These are phyloP conservation scores for Euzophera pinguis DNA, from an alignment of 2,888 invertebrate species.

Conservation along the genomic window DNA sequence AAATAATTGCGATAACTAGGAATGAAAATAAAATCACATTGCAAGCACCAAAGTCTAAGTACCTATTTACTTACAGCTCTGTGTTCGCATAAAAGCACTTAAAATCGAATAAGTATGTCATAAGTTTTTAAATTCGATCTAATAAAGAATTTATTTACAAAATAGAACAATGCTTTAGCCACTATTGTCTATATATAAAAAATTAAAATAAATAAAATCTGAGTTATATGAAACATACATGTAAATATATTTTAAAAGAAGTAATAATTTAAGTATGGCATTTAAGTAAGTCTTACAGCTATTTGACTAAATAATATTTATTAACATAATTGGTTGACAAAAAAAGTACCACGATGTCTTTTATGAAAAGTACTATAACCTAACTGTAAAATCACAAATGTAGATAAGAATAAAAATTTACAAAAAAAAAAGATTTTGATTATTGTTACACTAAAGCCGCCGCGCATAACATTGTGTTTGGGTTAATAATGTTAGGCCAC, in stretches of 20 bases:
- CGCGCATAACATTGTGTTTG: too few species aligned
- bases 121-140: too few species aligned
- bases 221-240: too few species aligned
- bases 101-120: too few species aligned
- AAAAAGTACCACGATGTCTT: not conserved
- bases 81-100: too few species aligned
- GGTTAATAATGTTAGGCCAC: too few species aligned
- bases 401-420: not conserved
- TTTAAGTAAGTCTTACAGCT: slow-evolving; percentile 17
- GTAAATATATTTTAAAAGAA: not conserved
- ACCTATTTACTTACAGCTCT: not conserved
- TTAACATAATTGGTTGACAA: not conserved
- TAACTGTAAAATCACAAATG: slow-evolving; percentile 1
- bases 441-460: too few species aligned
- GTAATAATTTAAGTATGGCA: slow-evolving; percentile 30
- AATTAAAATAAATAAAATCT: too few species aligned
- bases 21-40: slow-evolving; percentile 2
- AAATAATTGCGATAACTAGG: not conserved
- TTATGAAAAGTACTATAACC: not conserved
- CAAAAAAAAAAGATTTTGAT: not conserved
- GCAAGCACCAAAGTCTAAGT: slow-evolving; percentile 12
- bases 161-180: too few species aligned
- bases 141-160: too few species aligned
- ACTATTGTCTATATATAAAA: too few species aligned
- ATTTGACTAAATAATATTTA: slow-evolving; percentile 8